Conservation (phyloP, 2,888 invertebrate species). For the Sarcophaga subvicina region DNA sequence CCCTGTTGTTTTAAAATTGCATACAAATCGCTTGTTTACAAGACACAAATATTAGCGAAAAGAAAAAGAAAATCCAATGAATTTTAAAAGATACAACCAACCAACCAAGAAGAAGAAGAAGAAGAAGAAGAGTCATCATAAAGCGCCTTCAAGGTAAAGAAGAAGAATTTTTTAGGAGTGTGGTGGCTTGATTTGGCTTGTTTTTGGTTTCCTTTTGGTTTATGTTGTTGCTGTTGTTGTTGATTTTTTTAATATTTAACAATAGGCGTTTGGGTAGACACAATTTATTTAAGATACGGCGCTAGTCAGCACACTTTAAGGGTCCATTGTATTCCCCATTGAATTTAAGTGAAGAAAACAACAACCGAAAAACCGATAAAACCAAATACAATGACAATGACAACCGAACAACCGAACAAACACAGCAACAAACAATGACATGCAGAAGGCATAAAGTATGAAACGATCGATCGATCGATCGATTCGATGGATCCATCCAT, state of each 20-base stretch:
- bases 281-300: slow-evolving; percentile 82
- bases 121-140: neutral
- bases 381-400: slow-evolving; percentile 31
- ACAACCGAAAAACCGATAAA: slow-evolving; percentile 35
- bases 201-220: neutral
- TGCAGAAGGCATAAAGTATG: neutral
- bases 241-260: slow-evolving; percentile 53
- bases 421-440: neutral
- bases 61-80: slow-evolving; percentile 1
- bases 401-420: neutral
- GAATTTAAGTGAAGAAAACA: slow-evolving; percentile 60
- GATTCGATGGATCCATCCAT: neutral
- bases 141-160: slow-evolving; percentile 49
- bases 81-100: slow-evolving; percentile 6
- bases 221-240: neutral
- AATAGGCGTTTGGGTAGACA: slow-evolving; percentile 77
- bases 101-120: neutral
- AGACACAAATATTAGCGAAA: slow-evolving; percentile 74
- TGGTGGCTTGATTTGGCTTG: slow-evolving; percentile 6
- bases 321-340: slow-evolving; percentile 80
- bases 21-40: slow-evolving; percentile 80
- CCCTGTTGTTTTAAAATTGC: slow-evolving; percentile 72
- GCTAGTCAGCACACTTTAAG: slow-evolving; percentile 82
- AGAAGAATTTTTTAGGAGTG: slow-evolving; percentile 37
- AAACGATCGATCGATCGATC: neutral